Percentiles rank a stretch among this genome's conserved stretches.
Conservation (phyloP, 2,113 vertebrate genomes). For the Silurus glanis region DNA sequence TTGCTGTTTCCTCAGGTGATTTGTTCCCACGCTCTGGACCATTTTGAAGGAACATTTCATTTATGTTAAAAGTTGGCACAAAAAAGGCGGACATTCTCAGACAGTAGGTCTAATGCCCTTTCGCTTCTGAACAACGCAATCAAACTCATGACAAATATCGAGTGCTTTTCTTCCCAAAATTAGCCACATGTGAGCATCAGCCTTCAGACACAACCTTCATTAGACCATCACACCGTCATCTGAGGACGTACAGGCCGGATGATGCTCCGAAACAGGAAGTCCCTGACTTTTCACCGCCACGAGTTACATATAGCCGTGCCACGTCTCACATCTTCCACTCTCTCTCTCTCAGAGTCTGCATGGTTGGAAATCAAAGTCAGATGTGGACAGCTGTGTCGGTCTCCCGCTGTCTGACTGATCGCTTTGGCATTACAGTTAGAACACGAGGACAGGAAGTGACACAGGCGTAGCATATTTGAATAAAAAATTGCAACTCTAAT, state of each 20-base stretch:
- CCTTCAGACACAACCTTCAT: not conserved
- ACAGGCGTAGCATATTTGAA: not conserved
- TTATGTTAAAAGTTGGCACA: not conserved
- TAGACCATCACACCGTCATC: no score
- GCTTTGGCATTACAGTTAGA: not conserved
- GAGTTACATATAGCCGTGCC: constrained; percentile 27
- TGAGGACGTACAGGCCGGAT: not conserved
- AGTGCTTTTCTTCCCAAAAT: not conserved
- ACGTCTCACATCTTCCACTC: constrained; percentile 12
- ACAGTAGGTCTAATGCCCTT: not conserved
- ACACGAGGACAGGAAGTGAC: not conserved
- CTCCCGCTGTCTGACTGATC: not conserved
- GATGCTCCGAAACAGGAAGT: not conserved
- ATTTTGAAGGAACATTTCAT: not conserved
- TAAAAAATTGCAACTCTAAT: no score
- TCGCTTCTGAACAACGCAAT: not conserved
- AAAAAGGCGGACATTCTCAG: not conserved
- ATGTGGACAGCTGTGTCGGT: constrained; percentile 54
- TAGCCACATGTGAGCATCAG: not conserved
- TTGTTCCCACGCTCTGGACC: not conserved
- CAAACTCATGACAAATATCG: not conserved
- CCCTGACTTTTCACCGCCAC: not conserved
- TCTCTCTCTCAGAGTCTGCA: constrained; percentile 50
- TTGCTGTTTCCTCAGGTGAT: no score
- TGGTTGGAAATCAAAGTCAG: constrained; percentile 66